Percentiles rank a stretch among this genome's conserved stretches.
These are phyloP conservation scores for Leucopsar rothschildi DNA, from an alignment of 2,113 vertebrate genomes.

Conservation along the genomic window DNA sequence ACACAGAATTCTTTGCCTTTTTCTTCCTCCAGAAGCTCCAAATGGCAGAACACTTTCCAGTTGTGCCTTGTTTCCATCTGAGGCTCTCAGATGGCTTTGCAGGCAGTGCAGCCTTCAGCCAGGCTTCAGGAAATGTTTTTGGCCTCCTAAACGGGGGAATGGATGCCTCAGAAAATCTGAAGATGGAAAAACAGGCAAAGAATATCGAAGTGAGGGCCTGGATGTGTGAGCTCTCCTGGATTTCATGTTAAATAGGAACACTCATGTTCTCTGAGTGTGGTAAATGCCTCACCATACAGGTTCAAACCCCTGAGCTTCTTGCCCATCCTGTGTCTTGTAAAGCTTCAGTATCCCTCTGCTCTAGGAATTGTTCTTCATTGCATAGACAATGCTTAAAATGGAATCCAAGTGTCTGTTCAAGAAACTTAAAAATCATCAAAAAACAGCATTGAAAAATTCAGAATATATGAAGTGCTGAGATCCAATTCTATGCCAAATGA, in stretches of 20 bases:
- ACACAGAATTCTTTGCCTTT: background rate
- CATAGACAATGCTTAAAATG: background rate
- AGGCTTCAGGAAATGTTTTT: background rate
- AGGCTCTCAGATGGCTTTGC: background rate
- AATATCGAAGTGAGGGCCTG: background rate
- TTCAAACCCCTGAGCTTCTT: background rate
- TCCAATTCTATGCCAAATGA: background rate
- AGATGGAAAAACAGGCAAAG: background rate
- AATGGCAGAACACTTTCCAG: background rate
- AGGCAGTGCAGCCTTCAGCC: background rate
- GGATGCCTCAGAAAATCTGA: background rate
- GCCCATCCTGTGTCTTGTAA: background rate
- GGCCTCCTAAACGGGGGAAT: background rate
- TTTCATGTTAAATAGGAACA: background rate
- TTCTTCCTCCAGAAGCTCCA: background rate
- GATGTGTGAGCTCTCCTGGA: background rate
- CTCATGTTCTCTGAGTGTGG: background rate
- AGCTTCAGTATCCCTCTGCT: background rate
- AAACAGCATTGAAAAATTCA: background rate
- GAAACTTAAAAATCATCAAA: background rate
- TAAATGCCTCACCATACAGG: background rate
- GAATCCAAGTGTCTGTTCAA: background rate
- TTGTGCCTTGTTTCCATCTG: slow-evolving; percentile 1
- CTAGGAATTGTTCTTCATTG: background rate
- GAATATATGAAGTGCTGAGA: background rate